Evolutionary conservation across 2,888 invertebrate genomes (phyloP).

Genomic region (Drosophila peninsularis): DNA sequence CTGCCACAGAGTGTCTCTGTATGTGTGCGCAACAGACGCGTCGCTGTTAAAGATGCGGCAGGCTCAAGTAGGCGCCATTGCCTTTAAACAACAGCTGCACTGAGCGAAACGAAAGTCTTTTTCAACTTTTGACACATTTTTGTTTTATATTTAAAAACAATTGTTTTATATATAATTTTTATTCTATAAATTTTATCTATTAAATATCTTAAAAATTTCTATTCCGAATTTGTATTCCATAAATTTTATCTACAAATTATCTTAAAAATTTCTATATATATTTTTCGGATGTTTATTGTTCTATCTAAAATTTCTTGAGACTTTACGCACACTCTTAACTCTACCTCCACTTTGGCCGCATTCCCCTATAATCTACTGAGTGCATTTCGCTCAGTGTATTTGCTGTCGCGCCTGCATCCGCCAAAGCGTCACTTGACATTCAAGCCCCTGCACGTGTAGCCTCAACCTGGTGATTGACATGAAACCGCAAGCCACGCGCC

Average conservation of each 20-base stretch:
- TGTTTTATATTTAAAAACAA: neutral
- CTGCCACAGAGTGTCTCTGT: slow-evolving; percentile 23
- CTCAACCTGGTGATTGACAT: slow-evolving; percentile 39
- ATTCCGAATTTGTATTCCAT: neutral
- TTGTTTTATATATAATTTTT: neutral
- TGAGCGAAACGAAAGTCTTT: neutral
- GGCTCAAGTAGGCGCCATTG: slow-evolving; percentile 39
- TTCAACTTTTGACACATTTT: neutral
- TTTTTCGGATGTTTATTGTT: neutral
- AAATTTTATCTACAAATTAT: neutral
- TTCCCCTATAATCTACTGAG: neutral
- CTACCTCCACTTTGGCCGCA: no score
- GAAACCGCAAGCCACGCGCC: slow-evolving; percentile 15
- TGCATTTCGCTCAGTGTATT: slow-evolving; percentile 16
- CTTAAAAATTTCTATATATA: neutral
- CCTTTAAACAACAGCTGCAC: neutral
- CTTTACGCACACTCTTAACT: no score
- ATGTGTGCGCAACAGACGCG: slow-evolving; percentile 31
- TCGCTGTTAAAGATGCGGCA: slow-evolving; percentile 19
- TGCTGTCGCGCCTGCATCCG: slow-evolving; percentile 55
- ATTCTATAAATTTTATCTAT: no score
- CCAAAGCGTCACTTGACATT: slow-evolving; percentile 64
- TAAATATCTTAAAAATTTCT: no score
- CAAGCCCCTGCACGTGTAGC: slow-evolving; percentile 59
- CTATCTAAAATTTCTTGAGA: no score